These are phyloP conservation scores for Folsomia candida DNA, from an alignment of 2,888 invertebrate genomes.

Conservation along the genomic window DNA sequence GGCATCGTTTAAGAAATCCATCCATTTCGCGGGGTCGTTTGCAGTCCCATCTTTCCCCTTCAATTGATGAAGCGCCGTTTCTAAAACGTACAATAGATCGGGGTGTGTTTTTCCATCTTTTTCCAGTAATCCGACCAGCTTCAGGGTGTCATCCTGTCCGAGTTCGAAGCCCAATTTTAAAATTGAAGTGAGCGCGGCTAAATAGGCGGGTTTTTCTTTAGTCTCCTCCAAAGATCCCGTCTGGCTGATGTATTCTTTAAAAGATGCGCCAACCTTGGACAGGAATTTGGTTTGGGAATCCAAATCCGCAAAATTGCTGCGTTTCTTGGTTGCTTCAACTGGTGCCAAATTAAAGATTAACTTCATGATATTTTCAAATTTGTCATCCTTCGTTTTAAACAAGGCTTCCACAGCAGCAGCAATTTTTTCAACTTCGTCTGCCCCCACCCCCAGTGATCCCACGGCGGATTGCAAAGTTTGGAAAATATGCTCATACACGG, in stretches of 20 bases:
- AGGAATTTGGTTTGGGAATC: too few species aligned
- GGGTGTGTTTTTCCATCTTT: not conserved
- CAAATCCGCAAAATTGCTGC: too few species aligned
- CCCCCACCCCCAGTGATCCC: too few species aligned
- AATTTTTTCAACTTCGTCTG: too few species aligned
- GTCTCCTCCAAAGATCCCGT: not conserved
- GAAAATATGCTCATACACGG: too few species aligned
- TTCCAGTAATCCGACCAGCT: not conserved
- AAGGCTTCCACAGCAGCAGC: too few species aligned
- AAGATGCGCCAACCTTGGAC: not conserved
- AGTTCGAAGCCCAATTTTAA: not conserved
- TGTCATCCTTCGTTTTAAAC: too few species aligned
- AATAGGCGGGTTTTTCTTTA: not conserved
- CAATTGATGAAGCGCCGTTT: not conserved
- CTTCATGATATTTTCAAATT: too few species aligned
- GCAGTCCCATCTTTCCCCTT: not conserved
- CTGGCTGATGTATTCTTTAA: not conserved
- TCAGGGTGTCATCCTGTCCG: not conserved
- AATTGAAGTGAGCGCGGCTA: not conserved
- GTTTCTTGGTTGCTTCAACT: too few species aligned
- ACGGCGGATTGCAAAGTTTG: too few species aligned
- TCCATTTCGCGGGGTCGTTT: not conserved
- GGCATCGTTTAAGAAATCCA: not conserved
- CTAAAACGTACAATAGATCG: not conserved
- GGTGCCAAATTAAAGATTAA: too few species aligned